A percentile compares a stretch with the other conserved stretches of the same genome.
Conservation (phyloP, 1,140 invertebrate genomes). For the Pseudoatta argentina region DNA sequence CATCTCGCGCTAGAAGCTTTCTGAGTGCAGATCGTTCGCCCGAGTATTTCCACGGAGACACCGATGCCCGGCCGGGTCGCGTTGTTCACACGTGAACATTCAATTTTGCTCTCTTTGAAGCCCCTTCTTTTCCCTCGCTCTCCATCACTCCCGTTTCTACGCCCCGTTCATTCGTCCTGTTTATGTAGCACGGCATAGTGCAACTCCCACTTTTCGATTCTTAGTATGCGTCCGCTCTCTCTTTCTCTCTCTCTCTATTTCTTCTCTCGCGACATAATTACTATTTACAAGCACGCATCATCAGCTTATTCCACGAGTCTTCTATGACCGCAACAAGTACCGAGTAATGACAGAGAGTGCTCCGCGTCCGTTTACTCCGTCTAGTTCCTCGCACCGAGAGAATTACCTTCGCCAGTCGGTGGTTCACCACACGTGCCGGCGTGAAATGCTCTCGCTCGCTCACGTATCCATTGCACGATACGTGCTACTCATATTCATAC, state of each 20-base stretch:
- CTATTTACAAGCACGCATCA: constrained; percentile 80
- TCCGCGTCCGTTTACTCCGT: background rate
- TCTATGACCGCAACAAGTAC: constrained; percentile 45
- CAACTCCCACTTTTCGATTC: constrained; percentile 39
- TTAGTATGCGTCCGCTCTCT: constrained; percentile 52
- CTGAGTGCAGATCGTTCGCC: constrained; percentile 61
- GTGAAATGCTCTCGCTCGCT: background rate
- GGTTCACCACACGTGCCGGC: constrained; percentile 22
- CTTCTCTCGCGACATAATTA: constrained; percentile 76
- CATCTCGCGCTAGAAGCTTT: constrained; percentile 53
- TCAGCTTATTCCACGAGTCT: constrained; percentile 60
- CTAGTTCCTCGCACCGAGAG: constrained; percentile 11
- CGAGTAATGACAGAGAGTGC: constrained; percentile 56
- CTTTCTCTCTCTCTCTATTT: background rate
- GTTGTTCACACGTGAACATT: constrained; percentile 84
- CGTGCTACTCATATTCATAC: background rate
- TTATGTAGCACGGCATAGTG: background rate
- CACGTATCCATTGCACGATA: background rate
- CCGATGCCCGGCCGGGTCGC: constrained; percentile 77
- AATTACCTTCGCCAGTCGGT: constrained; percentile 25
- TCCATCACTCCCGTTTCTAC: constrained; percentile 25
- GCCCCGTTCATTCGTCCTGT: constrained; percentile 5
- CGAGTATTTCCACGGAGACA: constrained; percentile 63
- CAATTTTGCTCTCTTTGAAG: constrained; percentile 77
- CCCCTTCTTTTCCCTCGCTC: constrained; percentile 21